Evolutionary conservation across 2,113 vertebrate species (phyloP), one percentile per base, ranked within the genome.

Genomic region (Sterrhoptilus dennistouni): DNA sequence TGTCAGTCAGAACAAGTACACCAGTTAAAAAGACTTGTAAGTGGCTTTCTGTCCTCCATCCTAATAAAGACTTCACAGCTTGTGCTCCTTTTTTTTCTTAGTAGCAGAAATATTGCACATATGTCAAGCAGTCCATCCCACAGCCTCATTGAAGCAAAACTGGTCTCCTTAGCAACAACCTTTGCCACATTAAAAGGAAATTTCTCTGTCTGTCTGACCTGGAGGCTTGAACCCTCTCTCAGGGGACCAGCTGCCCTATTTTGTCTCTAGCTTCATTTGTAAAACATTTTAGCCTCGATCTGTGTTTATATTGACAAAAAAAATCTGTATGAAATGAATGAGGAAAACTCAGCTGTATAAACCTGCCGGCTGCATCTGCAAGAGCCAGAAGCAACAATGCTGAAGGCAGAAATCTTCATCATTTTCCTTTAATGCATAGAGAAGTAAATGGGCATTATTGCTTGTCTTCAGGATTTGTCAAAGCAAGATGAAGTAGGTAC

Each of bases 221-320:
- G 52, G 24, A 87, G 81, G 29, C 56, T 95, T 1, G 0, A 95
- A 74, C 49, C 69, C 40, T 94, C 76, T 52, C 60, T 88, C 47
- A 77, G 63, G 69, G 66, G 60, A 93, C 64, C 74, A 90, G 84
- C 66, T 95, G 82, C 68, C 13, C 9, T 92, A 60, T 86, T 96
- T 69, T 97, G 47, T 83, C 56, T 91, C 27, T 45, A 88, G 49
- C 60, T 89, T 81, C 1, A 82, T 81, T 93, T 93, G 64, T 20
- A 83, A 93, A 92, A 87, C 20, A 49, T 87, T 91, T 86, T 81
- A 57, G 64, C 72, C 92, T 94, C 90, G 47, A 60, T 91, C 78
- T 94, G 36, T 90, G 79, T 90, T 97, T 93, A 86, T 78, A 69
- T 50, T 88, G 79, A 93, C 68, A 66, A 77, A 92, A 92, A 66